Percentiles rank a stretch among this genome's conserved stretches.
Conservation (phyloP, 1,140 invertebrate species). For the Lepidurus arcticus region DNA sequence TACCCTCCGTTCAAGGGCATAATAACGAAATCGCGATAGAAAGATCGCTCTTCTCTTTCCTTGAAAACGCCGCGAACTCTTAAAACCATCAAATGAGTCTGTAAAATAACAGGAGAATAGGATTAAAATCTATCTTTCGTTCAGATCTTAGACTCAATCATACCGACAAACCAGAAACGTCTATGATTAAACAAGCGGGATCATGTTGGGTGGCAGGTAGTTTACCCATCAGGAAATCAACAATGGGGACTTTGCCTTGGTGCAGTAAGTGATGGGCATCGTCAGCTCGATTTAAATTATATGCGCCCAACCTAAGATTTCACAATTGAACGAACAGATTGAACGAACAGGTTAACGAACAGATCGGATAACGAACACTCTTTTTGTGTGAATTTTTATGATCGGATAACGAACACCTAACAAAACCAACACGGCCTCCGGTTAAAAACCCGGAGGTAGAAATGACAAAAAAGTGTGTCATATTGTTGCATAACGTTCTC, state of each 20-base stretch:
- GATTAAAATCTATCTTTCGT: constrained; percentile 26
- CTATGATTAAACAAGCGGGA: constrained; percentile 72
- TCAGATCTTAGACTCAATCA: constrained; percentile 43
- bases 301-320: constrained; percentile 53
- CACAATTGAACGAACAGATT: no score
- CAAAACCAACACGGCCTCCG: no score
- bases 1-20: constrained; percentile 65
- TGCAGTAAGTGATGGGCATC: constrained; percentile 60
- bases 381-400: no score
- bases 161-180: constrained; percentile 52
- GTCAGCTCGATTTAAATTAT: constrained; percentile 62
- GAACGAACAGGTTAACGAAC: no score
- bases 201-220: constrained; percentile 76
- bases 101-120: constrained; percentile 39
- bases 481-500: no score
- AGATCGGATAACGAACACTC: no score
- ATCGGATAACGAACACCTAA: no score
- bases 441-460: no score
- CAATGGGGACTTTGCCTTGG: constrained; percentile 63
- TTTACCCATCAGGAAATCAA: constrained; percentile 66
- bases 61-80: constrained; percentile 72
- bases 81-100: constrained; percentile 60
- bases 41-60: constrained; percentile 63
- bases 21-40: constrained; percentile 72
- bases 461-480: no score